Evolutionary conservation across 2,113 vertebrate species (phyloP).

Genomic region (Hippocampus mohnikei): DNA sequence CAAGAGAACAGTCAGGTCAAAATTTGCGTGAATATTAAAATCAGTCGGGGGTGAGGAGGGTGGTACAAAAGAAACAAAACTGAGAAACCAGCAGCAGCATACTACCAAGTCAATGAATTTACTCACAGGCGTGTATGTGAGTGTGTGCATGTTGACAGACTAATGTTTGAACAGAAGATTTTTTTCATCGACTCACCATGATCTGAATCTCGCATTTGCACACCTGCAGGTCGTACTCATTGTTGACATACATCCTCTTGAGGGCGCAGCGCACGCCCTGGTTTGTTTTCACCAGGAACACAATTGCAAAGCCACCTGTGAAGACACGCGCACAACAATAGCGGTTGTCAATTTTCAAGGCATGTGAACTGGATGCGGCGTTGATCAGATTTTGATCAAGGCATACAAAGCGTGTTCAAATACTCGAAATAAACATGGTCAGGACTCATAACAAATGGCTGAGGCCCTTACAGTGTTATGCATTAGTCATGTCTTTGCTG

Average conservation of each 20-base stretch:
- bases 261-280: conserved; percentile 92
- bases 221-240: conserved; percentile 93
- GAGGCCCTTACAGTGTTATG: conserved; percentile 53
- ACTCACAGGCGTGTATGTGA: conserved; percentile 1
- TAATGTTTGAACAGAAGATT: neutral
- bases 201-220: conserved; percentile 98
- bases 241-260: conserved; percentile 99
- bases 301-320: conserved; percentile 92
- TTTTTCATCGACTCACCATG: conserved; percentile 81
- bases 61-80: conserved; percentile 10
- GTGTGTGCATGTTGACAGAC: neutral
- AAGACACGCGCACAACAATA: neutral
- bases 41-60: neutral
- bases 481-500: conserved; percentile 68
- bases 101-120: conserved; percentile 22
- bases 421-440: conserved; percentile 2
- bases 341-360: neutral
- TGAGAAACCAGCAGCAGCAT: conserved; percentile 18
- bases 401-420: conserved; percentile 18
- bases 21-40: neutral
- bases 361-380: neutral
- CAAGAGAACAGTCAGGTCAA: neutral
- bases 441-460: conserved; percentile 53
- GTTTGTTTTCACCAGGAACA: conserved; percentile 91
- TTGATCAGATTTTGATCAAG: conserved; percentile 11